These are phyloP conservation scores for Pleuronectes platessa DNA, from an alignment of 2,113 vertebrate genomes.

Conservation along the genomic window DNA sequence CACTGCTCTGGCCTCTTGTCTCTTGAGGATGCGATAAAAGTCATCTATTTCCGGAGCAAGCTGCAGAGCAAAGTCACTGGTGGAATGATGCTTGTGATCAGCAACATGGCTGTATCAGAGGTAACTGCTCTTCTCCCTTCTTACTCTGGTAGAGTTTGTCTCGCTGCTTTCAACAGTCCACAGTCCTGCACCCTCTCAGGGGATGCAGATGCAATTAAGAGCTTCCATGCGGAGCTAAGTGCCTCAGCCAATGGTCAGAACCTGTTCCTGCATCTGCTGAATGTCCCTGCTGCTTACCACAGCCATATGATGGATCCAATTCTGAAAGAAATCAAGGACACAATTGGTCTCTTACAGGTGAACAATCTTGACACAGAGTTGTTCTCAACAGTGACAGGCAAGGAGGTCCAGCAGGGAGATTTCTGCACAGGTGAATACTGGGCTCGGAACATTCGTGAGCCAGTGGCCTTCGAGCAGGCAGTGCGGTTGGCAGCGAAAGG, in stretches of 20 bases:
- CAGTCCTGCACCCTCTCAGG: conserved; percentile 89
- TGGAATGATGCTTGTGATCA: conserved; percentile 88
- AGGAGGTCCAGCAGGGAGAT: conserved; percentile 71
- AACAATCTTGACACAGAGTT: conserved; percentile 77
- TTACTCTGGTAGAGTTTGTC: conserved; percentile 79
- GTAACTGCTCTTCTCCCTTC: conserved; percentile 68
- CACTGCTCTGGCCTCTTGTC: conserved; percentile 88
- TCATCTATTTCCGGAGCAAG: conserved; percentile 85
- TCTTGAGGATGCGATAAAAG: conserved; percentile 86
- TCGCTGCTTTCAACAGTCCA: conserved; percentile 89
- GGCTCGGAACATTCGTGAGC: conserved; percentile 85
- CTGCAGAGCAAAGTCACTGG: conserved; percentile 84
- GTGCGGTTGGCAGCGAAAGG: conserved; percentile 74
- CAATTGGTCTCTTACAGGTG: conserved; percentile 73
- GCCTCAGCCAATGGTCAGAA: conserved; percentile 74
- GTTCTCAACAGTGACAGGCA: conserved; percentile 87
- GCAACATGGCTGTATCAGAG: conserved; percentile 87
- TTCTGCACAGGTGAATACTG: conserved; percentile 86
- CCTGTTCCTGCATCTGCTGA: conserved; percentile 84
- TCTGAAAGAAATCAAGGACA: conserved; percentile 74
- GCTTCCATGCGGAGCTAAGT: conserved; percentile 74
- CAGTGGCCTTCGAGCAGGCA: conserved; percentile 83
- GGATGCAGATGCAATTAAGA: conserved; percentile 77
- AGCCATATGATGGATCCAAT: conserved; percentile 89
- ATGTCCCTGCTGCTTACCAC: conserved; percentile 87